A percentile compares a stretch with the other conserved stretches of the same genome.
Conservation (phyloP, 2,113 vertebrate genomes). For the Hippocampus guttulatus region DNA sequence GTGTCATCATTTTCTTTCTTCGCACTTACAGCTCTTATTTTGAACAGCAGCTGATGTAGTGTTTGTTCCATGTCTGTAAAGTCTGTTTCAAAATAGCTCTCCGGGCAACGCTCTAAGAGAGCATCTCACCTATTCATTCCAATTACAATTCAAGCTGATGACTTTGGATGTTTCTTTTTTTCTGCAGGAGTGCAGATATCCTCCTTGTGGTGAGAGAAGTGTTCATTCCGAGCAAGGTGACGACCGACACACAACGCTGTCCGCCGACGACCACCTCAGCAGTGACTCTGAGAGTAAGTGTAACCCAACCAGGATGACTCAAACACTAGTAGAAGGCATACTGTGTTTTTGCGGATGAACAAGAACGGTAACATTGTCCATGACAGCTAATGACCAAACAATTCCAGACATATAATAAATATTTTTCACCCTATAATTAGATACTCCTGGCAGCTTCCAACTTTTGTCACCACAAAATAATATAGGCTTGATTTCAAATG, state of each 20-base stretch:
- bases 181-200: conserved; percentile 60
- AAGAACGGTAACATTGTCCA: neutral
- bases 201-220: conserved; percentile 40
- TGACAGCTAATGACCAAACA: neutral
- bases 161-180: conserved; percentile 26
- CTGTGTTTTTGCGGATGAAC: neutral
- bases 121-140: conserved; percentile 40
- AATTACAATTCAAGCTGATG: conserved; percentile 18
- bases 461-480: no score
- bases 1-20: conserved; percentile 43
- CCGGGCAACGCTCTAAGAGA: conserved; percentile 7
- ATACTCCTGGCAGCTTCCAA: no score
- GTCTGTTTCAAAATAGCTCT: conserved; percentile 45
- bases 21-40: conserved; percentile 57
- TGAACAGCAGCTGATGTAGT: conserved; percentile 53
- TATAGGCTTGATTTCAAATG: no score
- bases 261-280: conserved; percentile 70
- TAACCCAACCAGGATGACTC: neutral
- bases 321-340: neutral
- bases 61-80: conserved; percentile 33
- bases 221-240: conserved; percentile 47
- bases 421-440: neutral
- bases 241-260: conserved; percentile 45
- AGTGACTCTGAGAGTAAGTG: conserved; percentile 74
- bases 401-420: neutral